A percentile compares a stretch with the other conserved stretches of the same genome.
Conservation (phyloP, 2,113 vertebrate genomes). For the Cathartes aura region DNA sequence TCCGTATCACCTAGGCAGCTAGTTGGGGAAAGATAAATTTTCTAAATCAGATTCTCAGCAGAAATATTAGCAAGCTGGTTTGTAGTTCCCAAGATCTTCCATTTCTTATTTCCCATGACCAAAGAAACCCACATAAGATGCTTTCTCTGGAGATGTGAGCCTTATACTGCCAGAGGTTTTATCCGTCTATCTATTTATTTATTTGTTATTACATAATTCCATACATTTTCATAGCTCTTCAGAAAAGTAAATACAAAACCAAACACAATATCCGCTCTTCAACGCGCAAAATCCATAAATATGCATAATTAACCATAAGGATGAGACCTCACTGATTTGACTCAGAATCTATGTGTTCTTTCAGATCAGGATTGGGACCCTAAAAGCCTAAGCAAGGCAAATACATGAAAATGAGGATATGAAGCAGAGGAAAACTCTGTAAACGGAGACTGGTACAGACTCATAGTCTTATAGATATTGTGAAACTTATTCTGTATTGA, state of each 20-base stretch:
- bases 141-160: neutral
- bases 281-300: neutral
- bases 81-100: neutral
- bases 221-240: neutral
- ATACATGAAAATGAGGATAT: neutral
- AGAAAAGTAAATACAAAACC: neutral
- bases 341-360: neutral
- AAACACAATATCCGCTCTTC: neutral
- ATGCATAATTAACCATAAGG: neutral
- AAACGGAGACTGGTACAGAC: neutral
- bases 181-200: neutral
- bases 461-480: neutral
- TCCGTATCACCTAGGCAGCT: neutral
- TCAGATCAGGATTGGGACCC: neutral
- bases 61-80: neutral
- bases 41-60: neutral
- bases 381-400: neutral
- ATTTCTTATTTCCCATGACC: neutral
- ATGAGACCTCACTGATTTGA: neutral
- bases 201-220: neutral
- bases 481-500: neutral
- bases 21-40: neutral
- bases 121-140: neutral
- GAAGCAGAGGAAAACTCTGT: neutral
- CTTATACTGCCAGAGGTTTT: neutral